Evolutionary conservation across 2,888 invertebrate species (phyloP).

Genomic region (Lochmaea capreae): DNA sequence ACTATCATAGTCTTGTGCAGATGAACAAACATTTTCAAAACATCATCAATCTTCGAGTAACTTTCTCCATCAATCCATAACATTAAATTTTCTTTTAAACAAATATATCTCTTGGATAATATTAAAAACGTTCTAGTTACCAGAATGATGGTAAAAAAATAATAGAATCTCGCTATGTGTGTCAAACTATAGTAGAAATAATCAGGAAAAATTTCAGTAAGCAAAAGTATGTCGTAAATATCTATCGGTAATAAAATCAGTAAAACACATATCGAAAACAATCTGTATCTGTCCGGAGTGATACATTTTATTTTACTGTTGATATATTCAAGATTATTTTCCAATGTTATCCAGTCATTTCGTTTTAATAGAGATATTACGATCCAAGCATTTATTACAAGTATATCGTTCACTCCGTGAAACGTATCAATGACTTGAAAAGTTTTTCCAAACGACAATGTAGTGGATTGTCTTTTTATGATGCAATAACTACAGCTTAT

Average conservation of each 20-base stretch:
- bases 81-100: neutral
- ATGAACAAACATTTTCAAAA: neutral
- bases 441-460: neutral
- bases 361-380: neutral
- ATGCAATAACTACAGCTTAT: neutral
- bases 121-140: neutral
- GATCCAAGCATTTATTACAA: neutral
- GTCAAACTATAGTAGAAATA: neutral
- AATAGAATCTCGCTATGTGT: slow-evolving; percentile 1
- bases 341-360: neutral
- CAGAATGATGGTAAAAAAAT: neutral
- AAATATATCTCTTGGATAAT: neutral
- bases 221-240: neutral
- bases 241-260: neutral
- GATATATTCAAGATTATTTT: neutral
- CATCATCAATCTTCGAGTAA: neutral
- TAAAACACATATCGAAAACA: neutral
- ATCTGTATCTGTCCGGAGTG: neutral
- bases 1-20: neutral
- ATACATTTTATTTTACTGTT: neutral
- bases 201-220: neutral
- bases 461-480: neutral
- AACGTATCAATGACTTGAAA: neutral
- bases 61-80: neutral
- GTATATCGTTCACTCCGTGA: neutral